Conservation (phyloP, 1,140 invertebrate species). For the Mamestra configurata region DNA sequence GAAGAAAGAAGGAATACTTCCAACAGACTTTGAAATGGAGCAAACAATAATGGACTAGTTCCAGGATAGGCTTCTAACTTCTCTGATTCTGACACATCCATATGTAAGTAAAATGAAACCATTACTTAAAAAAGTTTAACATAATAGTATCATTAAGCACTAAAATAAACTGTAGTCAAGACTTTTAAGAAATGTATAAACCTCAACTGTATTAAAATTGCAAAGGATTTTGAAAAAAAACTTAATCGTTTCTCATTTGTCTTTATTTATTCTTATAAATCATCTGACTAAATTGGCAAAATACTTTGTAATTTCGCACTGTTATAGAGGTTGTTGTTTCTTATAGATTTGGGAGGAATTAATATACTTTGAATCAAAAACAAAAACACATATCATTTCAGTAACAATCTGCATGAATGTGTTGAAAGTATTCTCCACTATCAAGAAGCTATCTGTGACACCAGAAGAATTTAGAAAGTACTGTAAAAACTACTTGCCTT, state of each 20-base stretch:
- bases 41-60: constrained; percentile 73
- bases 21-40: constrained; percentile 72
- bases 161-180: too few species aligned
- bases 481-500: constrained; percentile 85
- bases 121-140: background rate
- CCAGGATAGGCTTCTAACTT: constrained; percentile 75
- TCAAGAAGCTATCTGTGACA: constrained; percentile 83
- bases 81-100: constrained; percentile 68
- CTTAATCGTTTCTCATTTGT: too few species aligned
- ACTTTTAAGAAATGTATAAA: too few species aligned
- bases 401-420: constrained; percentile 85
- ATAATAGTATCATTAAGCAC: too few species aligned
- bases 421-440: constrained; percentile 84
- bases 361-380: too few species aligned
- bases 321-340: too few species aligned
- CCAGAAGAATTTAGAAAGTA: constrained; percentile 83
- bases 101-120: constrained; percentile 72
- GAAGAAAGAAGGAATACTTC: constrained; percentile 76
- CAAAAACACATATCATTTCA: constrained; percentile 52
- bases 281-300: too few species aligned
- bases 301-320: too few species aligned
- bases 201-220: too few species aligned
- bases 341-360: too few species aligned
- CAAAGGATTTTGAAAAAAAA: too few species aligned
- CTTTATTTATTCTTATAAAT: too few species aligned